phyloP scores from a whole-genome alignment of 2,113 vertebrate genomes.

The Pteruthius melanotis region DNA sequence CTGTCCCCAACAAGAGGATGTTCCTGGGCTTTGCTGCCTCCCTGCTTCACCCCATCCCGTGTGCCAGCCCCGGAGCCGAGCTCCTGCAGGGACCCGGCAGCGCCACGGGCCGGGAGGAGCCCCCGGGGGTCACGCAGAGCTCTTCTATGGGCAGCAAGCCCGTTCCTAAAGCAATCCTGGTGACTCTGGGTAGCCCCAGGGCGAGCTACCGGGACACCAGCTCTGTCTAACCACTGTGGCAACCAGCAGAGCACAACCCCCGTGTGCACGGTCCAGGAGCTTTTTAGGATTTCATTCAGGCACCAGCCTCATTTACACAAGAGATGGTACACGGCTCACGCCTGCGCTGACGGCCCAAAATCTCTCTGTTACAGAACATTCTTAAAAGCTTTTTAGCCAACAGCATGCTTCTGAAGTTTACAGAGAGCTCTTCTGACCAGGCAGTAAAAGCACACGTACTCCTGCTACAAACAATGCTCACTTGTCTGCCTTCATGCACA shows the following conservation, averaged over 20 bases:
- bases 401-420: too few species aligned
- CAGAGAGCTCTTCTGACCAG: too few species aligned
- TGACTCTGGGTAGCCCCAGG: conserved; percentile 31
- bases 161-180: conserved; percentile 1
- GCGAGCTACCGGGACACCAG: conserved; percentile 30
- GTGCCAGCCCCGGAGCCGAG: neutral
- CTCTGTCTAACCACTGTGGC: neutral
- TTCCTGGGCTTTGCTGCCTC: neutral
- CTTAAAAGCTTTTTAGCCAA: too few species aligned
- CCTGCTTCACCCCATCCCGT: neutral
- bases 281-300: too few species aligned
- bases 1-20: neutral
- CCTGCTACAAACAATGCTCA: too few species aligned
- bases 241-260: conserved; percentile 10
- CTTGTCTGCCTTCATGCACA: too few species aligned
- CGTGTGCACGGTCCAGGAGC: too few species aligned
- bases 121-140: rapidly evolving
- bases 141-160: conserved; percentile 2
- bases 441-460: too few species aligned
- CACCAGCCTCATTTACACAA: too few species aligned
- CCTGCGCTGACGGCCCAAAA: too few species aligned
- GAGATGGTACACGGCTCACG: too few species aligned
- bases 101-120: neutral
- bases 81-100: neutral
- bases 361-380: too few species aligned